These are phyloP conservation scores for cat (Felis catus) DNA, from an alignment of 2,113 vertebrate genomes.

Conservation along the genomic window DNA sequence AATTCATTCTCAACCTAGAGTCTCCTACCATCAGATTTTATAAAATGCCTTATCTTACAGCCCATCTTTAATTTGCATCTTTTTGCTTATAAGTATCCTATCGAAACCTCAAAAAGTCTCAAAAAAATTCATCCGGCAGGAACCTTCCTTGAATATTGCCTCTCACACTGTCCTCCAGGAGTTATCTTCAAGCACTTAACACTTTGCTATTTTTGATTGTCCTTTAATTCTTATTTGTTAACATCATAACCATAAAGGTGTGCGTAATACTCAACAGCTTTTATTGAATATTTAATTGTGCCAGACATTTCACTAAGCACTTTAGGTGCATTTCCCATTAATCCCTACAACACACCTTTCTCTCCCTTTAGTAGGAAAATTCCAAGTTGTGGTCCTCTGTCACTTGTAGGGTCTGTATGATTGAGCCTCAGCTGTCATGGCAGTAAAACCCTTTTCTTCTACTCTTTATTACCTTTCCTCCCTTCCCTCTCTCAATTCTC, in stretches of 20 bases:
- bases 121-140: background rate
- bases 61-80: background rate
- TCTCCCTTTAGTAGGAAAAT: background rate
- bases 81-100: background rate
- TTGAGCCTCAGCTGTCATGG: background rate
- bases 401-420: background rate
- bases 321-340: background rate
- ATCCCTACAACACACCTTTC: background rate
- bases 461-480: background rate
- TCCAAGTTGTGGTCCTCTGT: background rate
- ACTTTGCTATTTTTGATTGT: background rate
- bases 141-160: background rate
- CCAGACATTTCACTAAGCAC: background rate
- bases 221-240: background rate
- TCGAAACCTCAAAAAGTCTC: background rate
- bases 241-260: background rate
- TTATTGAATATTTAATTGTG: background rate
- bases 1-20: background rate
- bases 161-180: background rate
- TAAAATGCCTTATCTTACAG: background rate
- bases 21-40: background rate
- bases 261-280: background rate
- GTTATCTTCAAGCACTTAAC: background rate
- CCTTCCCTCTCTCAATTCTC: background rate
- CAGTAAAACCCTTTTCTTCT: background rate